Evolutionary conservation across 92 coral and sea anemone genomes (phyloP).

Genomic region (Galaxea fascicularis): DNA sequence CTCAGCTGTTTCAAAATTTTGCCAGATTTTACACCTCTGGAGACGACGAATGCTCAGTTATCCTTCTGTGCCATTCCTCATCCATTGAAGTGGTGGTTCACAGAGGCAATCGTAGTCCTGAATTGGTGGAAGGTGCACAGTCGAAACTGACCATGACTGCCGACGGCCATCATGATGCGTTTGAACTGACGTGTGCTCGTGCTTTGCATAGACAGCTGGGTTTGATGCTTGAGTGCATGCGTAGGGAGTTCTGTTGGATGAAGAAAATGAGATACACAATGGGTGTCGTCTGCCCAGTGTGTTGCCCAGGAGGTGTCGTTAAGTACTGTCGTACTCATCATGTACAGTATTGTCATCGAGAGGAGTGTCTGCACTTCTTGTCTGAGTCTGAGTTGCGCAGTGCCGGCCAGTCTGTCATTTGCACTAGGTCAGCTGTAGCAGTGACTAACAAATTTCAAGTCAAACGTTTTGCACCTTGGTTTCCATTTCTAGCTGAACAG

Average conservation of each 20-base stretch:
- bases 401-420: not conserved
- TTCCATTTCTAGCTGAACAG: conserved; percentile 13
- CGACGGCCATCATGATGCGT: not conserved
- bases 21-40: conserved; percentile 46
- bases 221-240: conserved; percentile 50
- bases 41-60: conserved; percentile 38
- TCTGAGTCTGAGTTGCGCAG: conserved; percentile 37
- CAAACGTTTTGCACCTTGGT: conserved; percentile 44
- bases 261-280: conserved; percentile 21
- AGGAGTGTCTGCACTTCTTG: conserved; percentile 54
- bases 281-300: conserved; percentile 58
- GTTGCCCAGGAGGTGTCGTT: conserved; percentile 35
- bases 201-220: conserved; percentile 32
- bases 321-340: conserved; percentile 31
- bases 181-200: conserved; percentile 23
- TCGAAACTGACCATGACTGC: not conserved
- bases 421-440: conserved; percentile 32
- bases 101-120: conserved; percentile 6
- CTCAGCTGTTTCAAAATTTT: conserved; percentile 41
- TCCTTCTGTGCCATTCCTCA: conserved; percentile 34
- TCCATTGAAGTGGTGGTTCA: conserved; percentile 34
- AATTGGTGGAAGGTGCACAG: not conserved
- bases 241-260: conserved; percentile 60
- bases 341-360: conserved; percentile 19
- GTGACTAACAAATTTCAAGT: conserved; percentile 10